These are phyloP conservation scores for Drosophila lacertosa DNA, from an alignment of 1,140 invertebrate genomes.

Conservation along the genomic window DNA sequence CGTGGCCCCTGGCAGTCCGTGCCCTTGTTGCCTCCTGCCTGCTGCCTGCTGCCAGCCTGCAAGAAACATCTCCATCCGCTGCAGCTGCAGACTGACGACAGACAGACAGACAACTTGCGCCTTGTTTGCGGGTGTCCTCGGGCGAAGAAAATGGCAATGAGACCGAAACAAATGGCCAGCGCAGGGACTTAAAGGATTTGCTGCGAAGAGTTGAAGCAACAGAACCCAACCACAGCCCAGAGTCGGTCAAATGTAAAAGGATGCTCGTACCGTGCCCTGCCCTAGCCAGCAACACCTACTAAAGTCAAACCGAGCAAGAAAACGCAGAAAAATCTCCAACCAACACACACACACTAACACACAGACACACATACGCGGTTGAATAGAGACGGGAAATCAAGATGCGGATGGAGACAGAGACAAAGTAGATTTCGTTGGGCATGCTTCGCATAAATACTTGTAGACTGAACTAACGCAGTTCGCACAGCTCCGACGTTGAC, in stretches of 20 bases:
- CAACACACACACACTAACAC: too few species aligned
- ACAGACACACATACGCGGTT: background rate
- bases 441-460: conserved; percentile 42
- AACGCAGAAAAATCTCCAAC: conserved; percentile 15
- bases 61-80: background rate
- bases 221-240: background rate
- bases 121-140: conserved; percentile 21
- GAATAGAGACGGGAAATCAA: background rate
- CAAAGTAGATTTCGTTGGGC: conserved; percentile 16
- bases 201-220: background rate
- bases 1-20: conserved; percentile 1
- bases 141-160: conserved; percentile 31
- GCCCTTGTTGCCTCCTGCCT: background rate
- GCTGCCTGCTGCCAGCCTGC: background rate
- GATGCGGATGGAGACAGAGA: conserved; percentile 2
- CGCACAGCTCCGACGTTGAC: conserved; percentile 14
- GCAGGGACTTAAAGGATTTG: background rate
- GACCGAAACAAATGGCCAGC: conserved; percentile 42
- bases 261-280: conserved; percentile 20
- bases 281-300: conserved; percentile 3
- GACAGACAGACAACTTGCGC: conserved; percentile 38
- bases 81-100: conserved; percentile 31
- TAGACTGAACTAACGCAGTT: conserved; percentile 11
- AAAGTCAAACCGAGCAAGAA: conserved; percentile 26
- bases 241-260: conserved; percentile 44